Conservation (phyloP, 1,140 invertebrate species). For the Papilio xuthus region DNA sequence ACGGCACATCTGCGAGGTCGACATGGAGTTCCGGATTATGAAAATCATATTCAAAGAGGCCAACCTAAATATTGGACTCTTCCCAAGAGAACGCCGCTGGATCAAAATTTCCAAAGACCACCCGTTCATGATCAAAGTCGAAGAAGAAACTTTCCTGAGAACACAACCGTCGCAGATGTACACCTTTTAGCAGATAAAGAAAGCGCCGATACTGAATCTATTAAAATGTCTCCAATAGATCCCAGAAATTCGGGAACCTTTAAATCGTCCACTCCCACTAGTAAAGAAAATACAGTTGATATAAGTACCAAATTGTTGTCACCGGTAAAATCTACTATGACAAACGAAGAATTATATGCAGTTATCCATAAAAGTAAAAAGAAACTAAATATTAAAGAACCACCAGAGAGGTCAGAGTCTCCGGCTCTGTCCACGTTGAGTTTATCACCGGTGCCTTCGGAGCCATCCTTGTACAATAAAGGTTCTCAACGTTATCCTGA, state of each 20-base stretch:
- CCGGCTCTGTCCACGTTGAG: slow-evolving; percentile 79
- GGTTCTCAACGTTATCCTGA: slow-evolving; percentile 79
- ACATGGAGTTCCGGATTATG: slow-evolving; percentile 60
- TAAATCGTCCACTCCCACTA: slow-evolving; percentile 84
- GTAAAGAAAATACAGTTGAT: slow-evolving; percentile 72
- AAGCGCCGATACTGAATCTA: slow-evolving; percentile 55
- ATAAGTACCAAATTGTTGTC: slow-evolving; percentile 79
- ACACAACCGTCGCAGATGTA: slow-evolving; percentile 39
- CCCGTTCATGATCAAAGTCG: slow-evolving; percentile 36
- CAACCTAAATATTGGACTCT: slow-evolving; percentile 75
- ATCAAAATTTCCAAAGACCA: slow-evolving; percentile 40
- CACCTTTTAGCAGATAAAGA: slow-evolving; percentile 40
- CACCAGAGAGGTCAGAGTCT: slow-evolving; percentile 80
- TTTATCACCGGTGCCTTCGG: slow-evolving; percentile 80
- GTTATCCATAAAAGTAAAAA: slow-evolving; percentile 90
- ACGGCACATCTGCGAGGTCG: slow-evolving; percentile 63
- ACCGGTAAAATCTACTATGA: slow-evolving; percentile 87
- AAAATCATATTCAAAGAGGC: slow-evolving; percentile 53
- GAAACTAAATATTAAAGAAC: slow-evolving; percentile 86
- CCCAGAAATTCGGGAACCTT: slow-evolving; percentile 79
- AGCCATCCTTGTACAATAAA: slow-evolving; percentile 74
- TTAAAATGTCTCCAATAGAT: slow-evolving; percentile 85
- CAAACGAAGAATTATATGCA: slow-evolving; percentile 88
- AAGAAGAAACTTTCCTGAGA: slow-evolving; percentile 24
- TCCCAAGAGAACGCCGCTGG: slow-evolving; percentile 60